These are phyloP conservation scores for Saimiri boliviensis DNA, from an alignment of 2,113 vertebrate genomes.

Conservation along the genomic window DNA sequence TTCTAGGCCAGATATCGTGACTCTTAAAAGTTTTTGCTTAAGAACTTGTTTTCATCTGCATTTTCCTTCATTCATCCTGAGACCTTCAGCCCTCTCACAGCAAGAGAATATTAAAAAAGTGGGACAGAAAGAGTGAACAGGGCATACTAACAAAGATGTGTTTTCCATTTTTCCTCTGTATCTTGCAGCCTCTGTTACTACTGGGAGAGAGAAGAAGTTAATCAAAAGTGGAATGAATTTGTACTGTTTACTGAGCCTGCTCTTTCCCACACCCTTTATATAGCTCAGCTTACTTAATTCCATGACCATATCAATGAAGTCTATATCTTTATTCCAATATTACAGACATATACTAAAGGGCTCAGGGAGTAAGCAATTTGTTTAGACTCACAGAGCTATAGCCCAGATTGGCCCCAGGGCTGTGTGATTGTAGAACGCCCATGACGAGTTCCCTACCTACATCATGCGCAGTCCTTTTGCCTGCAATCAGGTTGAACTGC, in stretches of 20 bases:
- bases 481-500: background rate
- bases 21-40: background rate
- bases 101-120: background rate
- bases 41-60: background rate
- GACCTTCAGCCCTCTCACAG: background rate
- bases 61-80: background rate
- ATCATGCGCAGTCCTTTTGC: background rate
- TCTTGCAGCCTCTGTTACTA: background rate
- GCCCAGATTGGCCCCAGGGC: background rate
- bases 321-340: background rate
- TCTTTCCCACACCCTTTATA: background rate
- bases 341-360: background rate
- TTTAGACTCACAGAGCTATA: background rate
- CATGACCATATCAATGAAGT: background rate
- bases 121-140: background rate
- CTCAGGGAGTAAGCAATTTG: background rate
- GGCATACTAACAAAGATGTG: background rate
- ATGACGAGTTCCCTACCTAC: background rate
- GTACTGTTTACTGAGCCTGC: background rate
- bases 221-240: conserved; percentile 2
- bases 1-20: background rate
- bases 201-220: background rate
- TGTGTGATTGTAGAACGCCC: background rate
- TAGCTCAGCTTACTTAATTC: background rate
- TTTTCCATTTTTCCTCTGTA: background rate